Evolutionary conservation across 2,888 invertebrate species (phyloP).

Genomic region (Apeira syringaria): DNA sequence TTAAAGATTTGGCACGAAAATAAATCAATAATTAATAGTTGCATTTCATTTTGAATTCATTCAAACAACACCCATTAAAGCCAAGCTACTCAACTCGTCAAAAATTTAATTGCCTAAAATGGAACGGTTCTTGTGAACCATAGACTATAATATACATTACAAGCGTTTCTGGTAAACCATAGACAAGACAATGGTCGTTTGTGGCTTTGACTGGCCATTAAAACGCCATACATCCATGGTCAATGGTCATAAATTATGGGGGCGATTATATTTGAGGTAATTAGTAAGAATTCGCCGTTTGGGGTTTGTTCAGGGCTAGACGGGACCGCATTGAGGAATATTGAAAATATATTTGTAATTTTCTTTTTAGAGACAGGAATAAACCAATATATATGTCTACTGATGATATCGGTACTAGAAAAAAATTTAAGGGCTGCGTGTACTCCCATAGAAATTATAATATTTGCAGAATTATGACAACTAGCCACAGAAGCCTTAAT

Average conservation of each 20-base stretch:
- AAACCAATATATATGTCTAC: too few species aligned
- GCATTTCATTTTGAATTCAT: constrained; percentile 4
- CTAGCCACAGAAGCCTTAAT: too few species aligned
- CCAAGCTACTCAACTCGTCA: background rate
- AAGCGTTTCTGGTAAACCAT: constrained; percentile 27
- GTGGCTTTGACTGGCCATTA: constrained; percentile 50
- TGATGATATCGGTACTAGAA: too few species aligned
- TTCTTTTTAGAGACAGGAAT: too few species aligned
- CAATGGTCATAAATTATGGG: constrained; percentile 52
- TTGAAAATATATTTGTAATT: too few species aligned
- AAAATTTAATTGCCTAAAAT: constrained; percentile 1
- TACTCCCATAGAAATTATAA: too few species aligned
- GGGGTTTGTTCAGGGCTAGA: constrained; percentile 29
- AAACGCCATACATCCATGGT: constrained; percentile 55
- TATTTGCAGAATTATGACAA: too few species aligned
- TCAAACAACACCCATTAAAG: background rate
- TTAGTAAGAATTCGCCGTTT: constrained; percentile 52
- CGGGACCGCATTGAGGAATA: constrained; percentile 8
- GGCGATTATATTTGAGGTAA: constrained; percentile 54
- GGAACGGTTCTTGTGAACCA: constrained; percentile 4
- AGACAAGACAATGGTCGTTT: constrained; percentile 42
- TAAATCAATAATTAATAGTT: constrained; percentile 9
- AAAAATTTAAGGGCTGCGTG: too few species aligned
- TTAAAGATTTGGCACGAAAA: background rate
- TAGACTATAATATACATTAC: constrained; percentile 12